These are phyloP conservation scores for Leptopilina syphax DNA, from an alignment of 2,888 invertebrate species.

Conservation along the genomic window DNA sequence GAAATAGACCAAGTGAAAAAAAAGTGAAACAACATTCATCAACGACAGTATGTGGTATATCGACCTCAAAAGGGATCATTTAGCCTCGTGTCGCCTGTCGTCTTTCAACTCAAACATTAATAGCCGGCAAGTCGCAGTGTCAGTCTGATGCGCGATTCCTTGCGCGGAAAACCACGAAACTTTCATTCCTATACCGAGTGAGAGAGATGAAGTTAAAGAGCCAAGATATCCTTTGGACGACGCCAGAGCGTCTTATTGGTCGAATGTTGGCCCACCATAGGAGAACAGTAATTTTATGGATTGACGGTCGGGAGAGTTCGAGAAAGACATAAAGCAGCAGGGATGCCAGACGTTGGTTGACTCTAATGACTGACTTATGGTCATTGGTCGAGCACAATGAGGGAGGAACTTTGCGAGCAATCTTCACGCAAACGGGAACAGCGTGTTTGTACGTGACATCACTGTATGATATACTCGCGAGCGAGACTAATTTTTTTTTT, in stretches of 20 bases:
- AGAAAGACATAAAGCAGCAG: constrained; percentile 58
- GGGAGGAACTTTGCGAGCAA: constrained; percentile 46
- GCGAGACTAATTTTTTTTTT: no score
- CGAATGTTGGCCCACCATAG: constrained; percentile 50
- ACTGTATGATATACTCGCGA: neutral
- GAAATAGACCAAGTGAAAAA: neutral
- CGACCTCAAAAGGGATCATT: constrained; percentile 49
- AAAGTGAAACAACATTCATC: constrained; percentile 47
- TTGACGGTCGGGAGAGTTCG: constrained; percentile 55
- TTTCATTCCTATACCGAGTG: neutral
- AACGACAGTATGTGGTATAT: constrained; percentile 46
- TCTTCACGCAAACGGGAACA: constrained; percentile 52
- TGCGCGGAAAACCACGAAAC: constrained; percentile 46
- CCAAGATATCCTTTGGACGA: neutral
- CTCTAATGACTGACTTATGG: constrained; percentile 58
- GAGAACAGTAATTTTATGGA: constrained; percentile 60
- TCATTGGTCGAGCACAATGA: constrained; percentile 56
- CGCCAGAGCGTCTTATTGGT: constrained; percentile 1
- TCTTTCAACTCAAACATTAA: constrained; percentile 52
- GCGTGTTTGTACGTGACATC: constrained; percentile 26
- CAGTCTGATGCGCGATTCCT: constrained; percentile 46
- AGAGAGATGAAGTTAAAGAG: no score
- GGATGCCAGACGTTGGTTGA: constrained; percentile 59
- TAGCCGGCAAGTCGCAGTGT: constrained; percentile 47
- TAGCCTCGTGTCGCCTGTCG: constrained; percentile 54